phyloP scores from a whole-genome alignment of 35 echinoderm and acorn worm species.

The Anneissia japonica region DNA sequence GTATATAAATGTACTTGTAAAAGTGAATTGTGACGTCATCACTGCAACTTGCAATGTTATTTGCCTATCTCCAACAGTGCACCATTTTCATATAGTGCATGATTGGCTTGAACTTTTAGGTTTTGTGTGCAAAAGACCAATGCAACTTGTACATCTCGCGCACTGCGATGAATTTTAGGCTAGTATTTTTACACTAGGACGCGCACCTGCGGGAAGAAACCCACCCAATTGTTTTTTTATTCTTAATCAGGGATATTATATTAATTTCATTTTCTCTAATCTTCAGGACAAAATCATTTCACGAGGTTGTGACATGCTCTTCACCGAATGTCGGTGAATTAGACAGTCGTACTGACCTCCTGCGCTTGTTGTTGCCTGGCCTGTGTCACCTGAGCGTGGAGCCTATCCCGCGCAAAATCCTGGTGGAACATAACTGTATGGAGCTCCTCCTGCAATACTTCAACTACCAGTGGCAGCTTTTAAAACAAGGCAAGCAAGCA shows the following conservation, averaged over 20 bases:
- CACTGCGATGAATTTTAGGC: neutral
- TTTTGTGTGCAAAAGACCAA: too few species aligned
- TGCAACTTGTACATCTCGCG: too few species aligned
- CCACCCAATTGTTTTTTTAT: too few species aligned
- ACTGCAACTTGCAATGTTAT: too few species aligned
- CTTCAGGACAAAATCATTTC: neutral
- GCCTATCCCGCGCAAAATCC: constrained; percentile 43
- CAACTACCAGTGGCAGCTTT: constrained; percentile 59
- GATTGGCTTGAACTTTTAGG: too few species aligned
- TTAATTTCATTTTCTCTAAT: too few species aligned
- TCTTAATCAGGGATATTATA: too few species aligned
- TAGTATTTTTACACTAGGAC: neutral
- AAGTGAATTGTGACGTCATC: too few species aligned
- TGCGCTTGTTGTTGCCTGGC: constrained; percentile 73
- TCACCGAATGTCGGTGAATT: neutral
- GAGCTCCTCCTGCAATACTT: constrained; percentile 59
- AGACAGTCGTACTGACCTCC: constrained; percentile 24
- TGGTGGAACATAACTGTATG: constrained; percentile 46
- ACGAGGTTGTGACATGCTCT: neutral
- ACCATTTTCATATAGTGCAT: too few species aligned
- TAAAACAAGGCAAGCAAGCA: neutral
- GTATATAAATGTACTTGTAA: too few species aligned
- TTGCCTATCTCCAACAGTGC: too few species aligned
- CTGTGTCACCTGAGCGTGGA: constrained; percentile 86
- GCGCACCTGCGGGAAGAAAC: too few species aligned